A percentile compares a stretch with the other conserved stretches of the same genome.
Evolutionary conservation across 2,113 vertebrate species (phyloP).

Genomic region (Meles meles): DNA sequence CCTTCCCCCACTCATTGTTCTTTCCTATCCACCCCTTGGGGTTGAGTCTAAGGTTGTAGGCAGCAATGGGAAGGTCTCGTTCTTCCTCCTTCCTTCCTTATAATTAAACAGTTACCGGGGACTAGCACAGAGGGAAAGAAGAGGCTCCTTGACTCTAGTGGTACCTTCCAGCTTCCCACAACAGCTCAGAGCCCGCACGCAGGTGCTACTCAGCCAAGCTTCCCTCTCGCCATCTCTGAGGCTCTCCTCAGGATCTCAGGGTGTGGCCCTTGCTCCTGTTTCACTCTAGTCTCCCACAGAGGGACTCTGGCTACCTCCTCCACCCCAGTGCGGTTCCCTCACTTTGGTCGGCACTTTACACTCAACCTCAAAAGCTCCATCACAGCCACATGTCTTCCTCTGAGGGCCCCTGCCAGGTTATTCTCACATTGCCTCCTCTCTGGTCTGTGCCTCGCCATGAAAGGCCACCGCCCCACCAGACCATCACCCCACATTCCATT

Average conservation of each 20-base stretch:
- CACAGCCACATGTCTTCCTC: not conserved
- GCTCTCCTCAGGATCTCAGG: not conserved
- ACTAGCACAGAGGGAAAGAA: not conserved
- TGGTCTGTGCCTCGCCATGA: not conserved
- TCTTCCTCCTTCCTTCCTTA: slow-evolving; percentile 79
- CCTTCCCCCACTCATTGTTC: slow-evolving; percentile 18
- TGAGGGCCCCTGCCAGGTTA: not conserved
- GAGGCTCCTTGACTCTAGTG: not conserved
- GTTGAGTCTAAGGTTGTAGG: slow-evolving; percentile 65
- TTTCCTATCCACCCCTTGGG: slow-evolving; percentile 60
- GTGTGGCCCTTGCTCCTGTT: not conserved
- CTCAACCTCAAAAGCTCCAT: not conserved
- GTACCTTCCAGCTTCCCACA: not conserved
- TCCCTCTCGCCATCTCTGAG: not conserved
- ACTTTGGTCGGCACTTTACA: not conserved
- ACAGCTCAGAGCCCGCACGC: not conserved
- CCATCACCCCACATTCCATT: not conserved
- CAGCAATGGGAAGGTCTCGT: not conserved
- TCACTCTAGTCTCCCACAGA: not conserved
- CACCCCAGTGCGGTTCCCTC: not conserved
- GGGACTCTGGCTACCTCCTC: not conserved
- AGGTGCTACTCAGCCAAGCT: not conserved
- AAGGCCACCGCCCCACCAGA: not conserved
- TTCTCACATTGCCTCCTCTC: not conserved
- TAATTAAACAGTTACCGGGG: slow-evolving; percentile 48